Percentiles rank a stretch among this genome's conserved stretches.
Evolutionary conservation across 2,113 vertebrate species (phyloP).

Genomic region (Sinocyclocheilus anophthalmus): DNA sequence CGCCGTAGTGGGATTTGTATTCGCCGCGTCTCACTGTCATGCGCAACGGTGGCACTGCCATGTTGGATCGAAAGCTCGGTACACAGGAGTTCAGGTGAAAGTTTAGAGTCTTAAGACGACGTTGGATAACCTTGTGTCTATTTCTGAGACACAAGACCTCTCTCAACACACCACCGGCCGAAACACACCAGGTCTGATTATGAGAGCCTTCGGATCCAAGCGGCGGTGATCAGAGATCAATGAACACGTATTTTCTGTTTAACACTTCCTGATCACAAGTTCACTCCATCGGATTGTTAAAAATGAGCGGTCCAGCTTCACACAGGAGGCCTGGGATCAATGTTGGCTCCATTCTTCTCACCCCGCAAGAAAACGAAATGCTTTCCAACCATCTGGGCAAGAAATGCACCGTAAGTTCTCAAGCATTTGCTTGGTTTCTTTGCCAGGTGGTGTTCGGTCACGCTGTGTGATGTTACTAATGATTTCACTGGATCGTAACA

Average conservation of each 20-base stretch:
- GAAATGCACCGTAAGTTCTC: conserved; percentile 92
- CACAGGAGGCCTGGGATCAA: conserved; percentile 78
- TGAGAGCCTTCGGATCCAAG: conserved; percentile 63
- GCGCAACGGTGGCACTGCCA: conserved; percentile 74
- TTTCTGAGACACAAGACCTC: not conserved
- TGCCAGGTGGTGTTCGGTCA: conserved; percentile 1
- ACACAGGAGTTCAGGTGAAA: conserved; percentile 75
- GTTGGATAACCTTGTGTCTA: not conserved
- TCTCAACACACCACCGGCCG: not conserved
- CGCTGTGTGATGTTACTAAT: not conserved
- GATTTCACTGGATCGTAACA: not conserved
- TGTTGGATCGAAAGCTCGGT: conserved; percentile 82
- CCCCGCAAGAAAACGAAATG: conserved; percentile 86
- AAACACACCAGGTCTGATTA: conserved; percentile 39
- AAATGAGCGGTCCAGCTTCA: conserved; percentile 84
- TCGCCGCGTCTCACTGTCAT: conserved; percentile 15
- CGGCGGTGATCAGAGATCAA: conserved; percentile 70
- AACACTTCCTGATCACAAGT: conserved; percentile 60
- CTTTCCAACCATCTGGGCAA: conserved; percentile 88
- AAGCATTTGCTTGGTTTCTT: conserved; percentile 45
- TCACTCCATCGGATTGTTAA: conserved; percentile 57
- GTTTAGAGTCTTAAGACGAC: conserved; percentile 61
- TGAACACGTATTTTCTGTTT: conserved; percentile 67
- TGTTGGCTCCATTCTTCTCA: conserved; percentile 82
- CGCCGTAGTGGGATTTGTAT: conserved; percentile 1